Conservation (phyloP, 2,113 vertebrate species). For the Oncorhynchus kisutch region DNA sequence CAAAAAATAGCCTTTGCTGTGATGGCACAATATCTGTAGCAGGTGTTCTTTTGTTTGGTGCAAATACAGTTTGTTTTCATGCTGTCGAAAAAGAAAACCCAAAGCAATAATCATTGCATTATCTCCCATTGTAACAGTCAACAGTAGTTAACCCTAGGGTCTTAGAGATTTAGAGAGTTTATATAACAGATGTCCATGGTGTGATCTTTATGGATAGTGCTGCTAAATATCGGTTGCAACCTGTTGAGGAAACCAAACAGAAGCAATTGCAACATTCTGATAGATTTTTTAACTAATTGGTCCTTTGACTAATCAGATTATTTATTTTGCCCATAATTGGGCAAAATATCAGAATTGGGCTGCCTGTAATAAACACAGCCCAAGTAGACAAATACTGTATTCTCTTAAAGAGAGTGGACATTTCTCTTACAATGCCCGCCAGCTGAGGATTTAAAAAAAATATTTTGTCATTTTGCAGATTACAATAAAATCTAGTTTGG, state of each 20-base stretch:
- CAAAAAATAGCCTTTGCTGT: conserved; percentile 8
- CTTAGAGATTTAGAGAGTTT: conserved; percentile 1
- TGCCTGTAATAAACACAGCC: no score
- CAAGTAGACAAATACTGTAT: no score
- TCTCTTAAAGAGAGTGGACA: no score
- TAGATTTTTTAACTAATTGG: no score
- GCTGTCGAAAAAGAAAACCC: neutral
- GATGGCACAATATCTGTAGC: conserved; percentile 54
- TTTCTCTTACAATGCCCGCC: no score
- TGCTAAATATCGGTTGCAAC: conserved; percentile 6
- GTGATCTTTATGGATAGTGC: conserved; percentile 9
- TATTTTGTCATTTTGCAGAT: no score
- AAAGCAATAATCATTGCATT: conserved; percentile 35
- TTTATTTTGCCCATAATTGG: no score
- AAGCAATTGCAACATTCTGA: neutral
- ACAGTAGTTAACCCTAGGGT: conserved; percentile 39
- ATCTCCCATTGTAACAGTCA: conserved; percentile 5
- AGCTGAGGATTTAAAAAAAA: no score
- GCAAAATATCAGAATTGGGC: no score
- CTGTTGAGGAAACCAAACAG: conserved; percentile 10
- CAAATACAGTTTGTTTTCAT: conserved; percentile 29
- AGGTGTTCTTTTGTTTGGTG: conserved; percentile 58
- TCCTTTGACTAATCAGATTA: no score
- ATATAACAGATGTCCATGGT: conserved; percentile 18
- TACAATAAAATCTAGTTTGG: no score